A percentile compares a stretch with the other conserved stretches of the same genome.
Conservation (phyloP, 1,140 invertebrate genomes). For the Magallana angulata region DNA sequence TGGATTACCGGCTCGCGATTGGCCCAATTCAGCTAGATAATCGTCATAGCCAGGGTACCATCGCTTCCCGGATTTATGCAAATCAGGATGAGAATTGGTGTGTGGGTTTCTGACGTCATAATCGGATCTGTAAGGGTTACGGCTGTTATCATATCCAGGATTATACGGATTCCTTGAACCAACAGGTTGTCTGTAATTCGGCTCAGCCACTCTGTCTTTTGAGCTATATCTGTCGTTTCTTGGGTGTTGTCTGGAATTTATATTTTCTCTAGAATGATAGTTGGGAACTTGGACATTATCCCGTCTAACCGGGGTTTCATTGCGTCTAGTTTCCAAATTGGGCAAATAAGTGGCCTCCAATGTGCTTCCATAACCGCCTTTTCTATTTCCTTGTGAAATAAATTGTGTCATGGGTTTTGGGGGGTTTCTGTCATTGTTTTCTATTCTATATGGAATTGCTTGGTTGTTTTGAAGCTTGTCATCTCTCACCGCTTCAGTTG, state of each 20-base stretch:
- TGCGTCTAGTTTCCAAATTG: too few relatives aligned
- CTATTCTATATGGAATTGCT: background rate
- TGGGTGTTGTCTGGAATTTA: background rate
- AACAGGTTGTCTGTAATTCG: too few relatives aligned
- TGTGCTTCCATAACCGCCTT: background rate
- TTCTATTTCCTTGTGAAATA: too few relatives aligned
- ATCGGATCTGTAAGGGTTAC: background rate
- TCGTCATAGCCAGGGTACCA: conserved; percentile 12
- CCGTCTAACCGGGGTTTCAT: background rate
- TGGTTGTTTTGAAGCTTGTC: background rate
- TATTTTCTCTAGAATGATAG: background rate
- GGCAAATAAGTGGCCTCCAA: background rate
- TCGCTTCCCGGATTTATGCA: background rate
- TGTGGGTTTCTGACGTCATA: background rate
- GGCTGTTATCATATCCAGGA: too few relatives aligned
- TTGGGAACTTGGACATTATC: background rate
- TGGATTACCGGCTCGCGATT: background rate
- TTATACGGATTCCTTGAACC: too few relatives aligned
- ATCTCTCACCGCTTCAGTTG: background rate
- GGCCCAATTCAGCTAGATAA: background rate
- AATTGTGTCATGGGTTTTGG: background rate
- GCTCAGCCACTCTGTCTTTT: background rate
- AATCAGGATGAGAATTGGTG: background rate
- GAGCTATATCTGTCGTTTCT: background rate
- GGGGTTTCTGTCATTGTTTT: background rate